Evolutionary conservation across 1,140 invertebrate genomes (phyloP), one percentile per base, ranked within the genome.

Genomic region (Drosophila repletoides): DNA sequence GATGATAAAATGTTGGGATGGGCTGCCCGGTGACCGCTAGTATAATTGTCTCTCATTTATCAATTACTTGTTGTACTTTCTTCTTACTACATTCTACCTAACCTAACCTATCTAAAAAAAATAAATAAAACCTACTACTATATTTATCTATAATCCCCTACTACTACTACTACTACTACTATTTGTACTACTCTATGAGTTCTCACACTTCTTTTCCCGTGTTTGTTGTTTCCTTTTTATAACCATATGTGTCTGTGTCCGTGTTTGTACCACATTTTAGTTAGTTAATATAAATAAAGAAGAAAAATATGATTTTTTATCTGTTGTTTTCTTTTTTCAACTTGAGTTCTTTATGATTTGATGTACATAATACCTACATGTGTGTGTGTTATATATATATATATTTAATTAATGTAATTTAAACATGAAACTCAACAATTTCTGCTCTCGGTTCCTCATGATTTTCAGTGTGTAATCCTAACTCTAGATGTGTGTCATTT

Each of bases 21-120:
- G 89, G 89, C 89, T 90, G 89, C 89, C 89, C 89, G 89, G 87
- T 90, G 88, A 90, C 88, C 88, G 88, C 88, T 89, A 88, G 84
- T 87, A 87, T 87, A 88, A 87, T 88, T 87, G 76, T 84, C 77
- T 81, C 72, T 87, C 76, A 88, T 88, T 88, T 86, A 84, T 84
- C 80, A 86, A 86, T 86, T 87, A 87, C 76, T 87, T 77, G 80
- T 84, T 83, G 79, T 83, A 83, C 79, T 83, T 83, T 83, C 79
- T 83, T 83, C 80, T 83, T 86, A 83, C 74, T 83, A 83, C 77
- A 75, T 79, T 80, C 76, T 79, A 74, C 75, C 75, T 79, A 75
- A 80, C 71, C 76, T 81, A 67, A 76, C 52, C 73, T 76, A 75
- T 72, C 69, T 75, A 49, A 79, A 75, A 61, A 56, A 58, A 53